These are phyloP conservation scores for Neomonachus schauinslandi DNA, from an alignment of 2,113 vertebrate genomes.

Conservation along the genomic window DNA sequence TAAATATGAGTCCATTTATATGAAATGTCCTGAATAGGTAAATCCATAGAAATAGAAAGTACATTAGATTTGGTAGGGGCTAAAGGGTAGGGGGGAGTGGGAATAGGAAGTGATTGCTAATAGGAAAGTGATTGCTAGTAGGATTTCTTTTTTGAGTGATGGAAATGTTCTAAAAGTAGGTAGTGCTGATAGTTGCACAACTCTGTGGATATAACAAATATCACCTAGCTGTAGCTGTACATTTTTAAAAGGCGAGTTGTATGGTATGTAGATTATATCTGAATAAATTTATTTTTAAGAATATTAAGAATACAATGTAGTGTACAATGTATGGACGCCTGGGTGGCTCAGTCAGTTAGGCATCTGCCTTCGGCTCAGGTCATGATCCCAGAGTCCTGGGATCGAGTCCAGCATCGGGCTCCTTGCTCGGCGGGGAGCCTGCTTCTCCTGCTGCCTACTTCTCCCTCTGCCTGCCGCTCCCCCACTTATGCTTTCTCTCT, in stretches of 20 bases:
- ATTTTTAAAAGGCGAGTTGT: not conserved
- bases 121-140: not conserved
- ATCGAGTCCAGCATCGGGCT: too few species aligned
- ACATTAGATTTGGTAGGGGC: not conserved
- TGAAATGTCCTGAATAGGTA: not conserved
- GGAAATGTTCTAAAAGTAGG: constrained; percentile 6
- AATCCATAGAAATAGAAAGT: not conserved
- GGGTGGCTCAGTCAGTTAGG: too few species aligned
- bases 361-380: too few species aligned
- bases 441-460: too few species aligned
- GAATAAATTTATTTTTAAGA: not conserved
- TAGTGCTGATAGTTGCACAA: not conserved
- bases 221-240: not conserved
- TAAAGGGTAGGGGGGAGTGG: not conserved
- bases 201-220: not conserved
- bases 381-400: too few species aligned
- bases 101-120: not conserved
- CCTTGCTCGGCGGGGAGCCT: too few species aligned
- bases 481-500: too few species aligned
- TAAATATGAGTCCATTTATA: not conserved
- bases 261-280: not conserved
- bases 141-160: not conserved
- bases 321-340: too few species aligned
- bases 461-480: too few species aligned
- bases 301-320: not conserved